Evolutionary conservation across 2,888 invertebrate genomes (phyloP).

Genomic region (Willowsia nigromaculata): DNA sequence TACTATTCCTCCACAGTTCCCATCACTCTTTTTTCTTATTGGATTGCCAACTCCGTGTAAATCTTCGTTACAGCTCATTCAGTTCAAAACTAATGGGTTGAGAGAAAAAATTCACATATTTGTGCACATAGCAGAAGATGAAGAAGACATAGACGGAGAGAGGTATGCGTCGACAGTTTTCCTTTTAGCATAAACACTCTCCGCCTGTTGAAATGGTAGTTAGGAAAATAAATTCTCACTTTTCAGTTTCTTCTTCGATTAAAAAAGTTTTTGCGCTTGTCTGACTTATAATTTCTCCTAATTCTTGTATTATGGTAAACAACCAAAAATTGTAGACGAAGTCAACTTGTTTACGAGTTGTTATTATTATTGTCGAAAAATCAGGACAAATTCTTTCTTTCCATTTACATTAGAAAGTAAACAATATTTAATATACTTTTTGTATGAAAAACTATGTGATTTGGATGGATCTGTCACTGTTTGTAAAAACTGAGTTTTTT

Average conservation of each 20-base stretch:
- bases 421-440: background rate
- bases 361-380: conserved; percentile 65
- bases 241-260: background rate
- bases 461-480: background rate
- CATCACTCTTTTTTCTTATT: conserved; percentile 62
- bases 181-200: background rate
- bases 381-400: conserved; percentile 48
- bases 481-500: background rate
- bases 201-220: conserved; percentile 20
- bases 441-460: background rate
- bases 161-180: conserved; percentile 17
- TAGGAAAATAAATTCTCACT: conserved; percentile 18
- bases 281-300: background rate
- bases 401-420: background rate
- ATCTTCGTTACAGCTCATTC: conserved; percentile 61
- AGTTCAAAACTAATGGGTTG: conserved; percentile 44
- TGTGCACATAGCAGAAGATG: background rate
- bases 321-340: background rate
- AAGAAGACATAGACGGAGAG: background rate
- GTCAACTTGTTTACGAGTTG: conserved; percentile 44
- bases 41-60: conserved; percentile 61
- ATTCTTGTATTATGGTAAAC: background rate
- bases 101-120: conserved; percentile 26
- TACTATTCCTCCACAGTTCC: conserved; percentile 17
- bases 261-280: background rate